Base-by-base conservation (phyloP, 2,888 invertebrate genomes). In the Drosophila ustulata region DNA sequence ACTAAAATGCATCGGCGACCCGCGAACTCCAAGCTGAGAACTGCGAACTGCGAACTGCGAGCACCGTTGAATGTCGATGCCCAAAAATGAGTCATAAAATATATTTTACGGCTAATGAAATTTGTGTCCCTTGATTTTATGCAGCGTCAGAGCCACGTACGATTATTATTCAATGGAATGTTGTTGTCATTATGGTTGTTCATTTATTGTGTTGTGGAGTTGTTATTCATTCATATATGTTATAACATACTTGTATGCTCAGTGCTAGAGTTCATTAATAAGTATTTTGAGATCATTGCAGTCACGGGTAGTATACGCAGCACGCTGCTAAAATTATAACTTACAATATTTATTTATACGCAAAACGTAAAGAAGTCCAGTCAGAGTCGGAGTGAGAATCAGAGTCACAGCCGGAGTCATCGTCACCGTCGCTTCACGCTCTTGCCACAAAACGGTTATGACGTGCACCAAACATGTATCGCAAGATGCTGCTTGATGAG, bases 21-120 rank as follows among this genome's bases (percentile, higher is more conserved):
- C 41, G 41, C 49, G 51, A 52, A 13, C 51, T 28, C 28, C n/a
- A 5, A 3, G 28, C 43, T 6, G 13, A 2, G 37, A 39, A n/a
- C 8, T 6, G 30, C 18, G 18, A 18, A 18, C 49, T 23, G 9
- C 39, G 32, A 55, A 28, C 23, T 26, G 1, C 65, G 32, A 9
- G 50, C 18, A 18, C 1, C 18, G 18, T 18, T 18, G 18, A 53
- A 28, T 50, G 46, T 23, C 47, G 56, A 61, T 47, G 56, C 18
- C 65, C 67, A 57, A 57, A 58, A 61, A 28, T 81, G 88, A 81
- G 55, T 88, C 81, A 88, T 75, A 58, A 66, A 85, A 62, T 43
- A 66, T 80, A 71, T 68, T 80, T 87, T 62, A 73, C 59, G 65
- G 69, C 58, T 52, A 75, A 75, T 63, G 13, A 66, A 55, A 41